phyloP scores from a whole-genome alignment of 2,888 invertebrate genomes.

The Eucriotettix oculatus region DNA sequence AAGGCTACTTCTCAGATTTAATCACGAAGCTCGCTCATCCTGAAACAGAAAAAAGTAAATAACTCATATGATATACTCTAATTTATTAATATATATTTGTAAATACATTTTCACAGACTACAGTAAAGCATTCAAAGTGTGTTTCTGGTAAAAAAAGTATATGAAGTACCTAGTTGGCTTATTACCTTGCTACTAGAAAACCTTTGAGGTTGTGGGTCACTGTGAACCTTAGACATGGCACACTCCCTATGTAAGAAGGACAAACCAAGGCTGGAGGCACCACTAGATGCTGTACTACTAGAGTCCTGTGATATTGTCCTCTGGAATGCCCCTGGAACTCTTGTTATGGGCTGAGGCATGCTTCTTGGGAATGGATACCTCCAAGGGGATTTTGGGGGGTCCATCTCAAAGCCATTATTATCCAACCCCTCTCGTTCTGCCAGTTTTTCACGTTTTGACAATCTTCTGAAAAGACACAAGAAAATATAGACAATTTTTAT shows the following conservation, averaged over 20 bases:
- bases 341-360: not conserved
- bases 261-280: slow-evolving; percentile 17
- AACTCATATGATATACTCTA: no score
- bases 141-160: no score
- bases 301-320: slow-evolving; percentile 18
- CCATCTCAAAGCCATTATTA: slow-evolving; percentile 51
- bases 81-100: no score
- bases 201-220: no score
- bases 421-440: slow-evolving; percentile 36
- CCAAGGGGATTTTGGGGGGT: slow-evolving; percentile 58
- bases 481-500: not conserved
- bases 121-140: no score
- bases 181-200: no score
- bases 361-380: slow-evolving; percentile 40
- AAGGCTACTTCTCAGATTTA: slow-evolving; percentile 33
- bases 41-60: no score
- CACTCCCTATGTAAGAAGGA: slow-evolving; percentile 10
- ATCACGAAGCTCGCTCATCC: slow-evolving; percentile 17
- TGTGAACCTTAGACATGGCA: not conserved
- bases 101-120: no score
- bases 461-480: slow-evolving; percentile 15
- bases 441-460: slow-evolving; percentile 20
- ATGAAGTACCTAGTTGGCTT: not conserved
- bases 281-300: slow-evolving; percentile 15
- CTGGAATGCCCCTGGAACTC: slow-evolving; percentile 14